phyloP scores from a whole-genome alignment of 2,888 invertebrate genomes.

The Caenorhabditis afra region DNA sequence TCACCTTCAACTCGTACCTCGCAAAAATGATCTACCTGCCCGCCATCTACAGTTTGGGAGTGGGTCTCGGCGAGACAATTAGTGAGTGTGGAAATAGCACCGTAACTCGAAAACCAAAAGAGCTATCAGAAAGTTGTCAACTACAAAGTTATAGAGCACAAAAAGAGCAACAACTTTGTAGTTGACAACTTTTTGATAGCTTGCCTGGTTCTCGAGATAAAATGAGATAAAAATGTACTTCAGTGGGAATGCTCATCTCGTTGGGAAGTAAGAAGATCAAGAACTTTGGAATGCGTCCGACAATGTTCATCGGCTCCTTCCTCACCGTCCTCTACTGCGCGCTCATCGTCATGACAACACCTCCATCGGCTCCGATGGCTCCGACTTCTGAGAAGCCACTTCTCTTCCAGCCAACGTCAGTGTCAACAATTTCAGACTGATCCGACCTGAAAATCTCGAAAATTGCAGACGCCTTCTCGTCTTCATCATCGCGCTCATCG shows the following conservation, averaged over 20 bases:
- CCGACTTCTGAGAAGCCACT: slow-evolving; percentile 60
- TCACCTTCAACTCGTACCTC: slow-evolving; percentile 64
- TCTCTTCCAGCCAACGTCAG: slow-evolving; percentile 61
- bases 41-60: slow-evolving; percentile 65
- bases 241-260: slow-evolving; percentile 68
- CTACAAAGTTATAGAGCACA: no score
- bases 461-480: slow-evolving; percentile 53
- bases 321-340: slow-evolving; percentile 43
- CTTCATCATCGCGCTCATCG: slow-evolving; percentile 62
- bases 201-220: neutral
- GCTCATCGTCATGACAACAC: slow-evolving; percentile 59
- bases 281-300: slow-evolving; percentile 67
- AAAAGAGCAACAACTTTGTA: no score
- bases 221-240: no score
- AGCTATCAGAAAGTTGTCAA: no score
- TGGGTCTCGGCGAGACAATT: slow-evolving; percentile 66
- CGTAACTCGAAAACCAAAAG: no score
- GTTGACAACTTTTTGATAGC: neutral
- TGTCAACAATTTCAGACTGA: no score
- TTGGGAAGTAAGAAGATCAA: slow-evolving; percentile 58
- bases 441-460: no score
- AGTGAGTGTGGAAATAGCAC: slow-evolving; percentile 43
- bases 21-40: slow-evolving; percentile 61
- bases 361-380: slow-evolving; percentile 54
- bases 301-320: slow-evolving; percentile 64